Base-by-base conservation (phyloP, 1,140 invertebrate species). In the Aradophagus sp. region DNA sequence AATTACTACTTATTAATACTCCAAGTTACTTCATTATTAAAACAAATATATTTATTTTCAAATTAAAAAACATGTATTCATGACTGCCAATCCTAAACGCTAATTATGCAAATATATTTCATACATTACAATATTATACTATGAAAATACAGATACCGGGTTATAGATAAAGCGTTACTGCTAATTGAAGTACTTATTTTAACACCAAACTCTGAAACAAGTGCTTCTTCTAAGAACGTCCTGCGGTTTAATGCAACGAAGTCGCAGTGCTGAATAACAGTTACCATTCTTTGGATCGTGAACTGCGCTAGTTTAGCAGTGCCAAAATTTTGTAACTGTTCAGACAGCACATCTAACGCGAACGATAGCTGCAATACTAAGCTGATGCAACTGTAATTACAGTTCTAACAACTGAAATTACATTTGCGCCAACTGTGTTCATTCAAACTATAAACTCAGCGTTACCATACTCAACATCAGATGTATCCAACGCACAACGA, bases 371-470 rank as follows among this genome's bases (percentile, higher is more conserved):
- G 26, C 34, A 34, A 44, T 55, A 55, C 19, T 39, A 55, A 42
- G 27, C 44, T 55, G 52, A 55, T 55, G 52, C 52, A 44, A 55
- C 38, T 55, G 27, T 27, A 55, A 55, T 55, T 44, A 44, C 29
- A 55, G 38, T 55, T 42, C 26, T 31, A 42, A 55, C 52, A 42
- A 55, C 52, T 55, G 38, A 42, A 44, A 55, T 55, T 55, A 44
- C 52, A 55, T 55, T 55, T 44, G 38, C 17, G 19, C 38, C 38
- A 55, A 55, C 38, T 55, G 39, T 26, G 52, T n/a, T n/a, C n/a
- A n/a, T 35, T n/a, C 29, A 10, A 34, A 26, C 36, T 53, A 17
- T 36, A 41, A 53, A 41, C 38, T 42, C 38, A 16, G 27, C 38
- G 19, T 42, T 32, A 34, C 52, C 29, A 35, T 34, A 55, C 29